Percentiles rank a stretch among this genome's conserved stretches.
These are phyloP conservation scores for Patella ulyssiponensis DNA, from an alignment of 2,888 invertebrate species.

Conservation along the genomic window DNA sequence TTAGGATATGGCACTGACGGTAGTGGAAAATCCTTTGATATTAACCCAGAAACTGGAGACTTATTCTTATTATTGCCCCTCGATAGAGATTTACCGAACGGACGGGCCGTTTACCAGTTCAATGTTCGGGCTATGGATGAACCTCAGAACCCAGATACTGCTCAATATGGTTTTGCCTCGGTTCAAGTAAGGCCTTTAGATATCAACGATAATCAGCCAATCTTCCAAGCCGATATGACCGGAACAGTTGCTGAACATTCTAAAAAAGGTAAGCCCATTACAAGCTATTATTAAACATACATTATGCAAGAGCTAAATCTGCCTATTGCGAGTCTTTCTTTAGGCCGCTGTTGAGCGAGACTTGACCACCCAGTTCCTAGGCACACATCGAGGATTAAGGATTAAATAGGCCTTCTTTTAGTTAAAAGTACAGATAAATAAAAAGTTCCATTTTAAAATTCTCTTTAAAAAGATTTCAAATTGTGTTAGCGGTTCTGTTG, in stretches of 20 bases:
- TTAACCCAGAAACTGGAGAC: conserved; percentile 94
- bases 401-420: too few relatives aligned
- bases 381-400: too few relatives aligned
- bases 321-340: too few relatives aligned
- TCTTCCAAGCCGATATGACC: conserved; percentile 76
- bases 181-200: conserved; percentile 97
- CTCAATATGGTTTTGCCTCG: conserved; percentile 93
- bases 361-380: too few relatives aligned
- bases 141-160: conserved; percentile 45
- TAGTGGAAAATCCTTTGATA: conserved; percentile 81
- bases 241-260: conserved; percentile 93
- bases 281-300: too few relatives aligned
- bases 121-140: conserved; percentile 70
- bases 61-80: conserved; percentile 92
- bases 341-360: too few relatives aligned
- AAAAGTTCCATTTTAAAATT: too few relatives aligned
- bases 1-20: conserved; percentile 48
- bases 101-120: conserved; percentile 79
- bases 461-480: too few relatives aligned
- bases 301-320: too few relatives aligned
- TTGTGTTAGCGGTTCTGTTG: neutral
- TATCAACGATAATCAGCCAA: conserved; percentile 98
- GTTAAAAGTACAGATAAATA: too few relatives aligned
- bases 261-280: conserved; percentile 78
- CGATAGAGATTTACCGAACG: conserved; percentile 97